Conservation (phyloP, 1,140 invertebrate species). For the Drosophila parabipectinata region DNA sequence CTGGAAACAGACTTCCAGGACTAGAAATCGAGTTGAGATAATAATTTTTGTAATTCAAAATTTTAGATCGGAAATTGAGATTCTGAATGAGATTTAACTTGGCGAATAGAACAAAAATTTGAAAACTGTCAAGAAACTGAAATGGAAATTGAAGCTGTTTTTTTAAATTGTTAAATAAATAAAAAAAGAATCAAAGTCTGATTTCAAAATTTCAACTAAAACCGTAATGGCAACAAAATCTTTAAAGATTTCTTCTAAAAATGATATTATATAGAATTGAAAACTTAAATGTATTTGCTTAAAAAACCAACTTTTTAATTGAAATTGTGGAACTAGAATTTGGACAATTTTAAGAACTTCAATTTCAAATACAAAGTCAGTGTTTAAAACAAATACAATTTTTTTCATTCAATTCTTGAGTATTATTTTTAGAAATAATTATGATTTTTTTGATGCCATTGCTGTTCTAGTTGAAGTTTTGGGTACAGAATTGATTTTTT, state of each 20-base stretch:
- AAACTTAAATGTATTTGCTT: background rate
- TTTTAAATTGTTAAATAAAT: background rate
- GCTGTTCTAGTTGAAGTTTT: background rate
- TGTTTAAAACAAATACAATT: background rate
- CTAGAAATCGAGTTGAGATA: conserved; percentile 10
- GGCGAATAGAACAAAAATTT: conserved; percentile 6
- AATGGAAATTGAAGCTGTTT: conserved; percentile 7
- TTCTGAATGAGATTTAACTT: conserved; percentile 33
- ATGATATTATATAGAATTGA: background rate
- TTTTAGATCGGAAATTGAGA: conserved; percentile 41
- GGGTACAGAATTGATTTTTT: background rate
- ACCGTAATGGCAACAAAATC: background rate
- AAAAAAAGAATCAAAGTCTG: background rate
- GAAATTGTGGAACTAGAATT: background rate
- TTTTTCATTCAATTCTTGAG: conserved; percentile 10
- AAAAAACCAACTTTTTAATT: background rate
- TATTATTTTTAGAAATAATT: conserved; percentile 3
- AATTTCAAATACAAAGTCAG: background rate
- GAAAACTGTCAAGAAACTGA: conserved; percentile 4
- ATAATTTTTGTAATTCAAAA: conserved; percentile 12
- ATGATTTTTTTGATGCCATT: conserved; percentile 13
- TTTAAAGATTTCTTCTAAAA: background rate
- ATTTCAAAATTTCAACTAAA: conserved; percentile 3
- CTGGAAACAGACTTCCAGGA: background rate
- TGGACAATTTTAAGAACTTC: background rate